Percentiles rank a stretch among this genome's conserved stretches.
Conservation (phyloP, 2,797 vertebrate genomes). For the Discoglossus pictus region DNA sequence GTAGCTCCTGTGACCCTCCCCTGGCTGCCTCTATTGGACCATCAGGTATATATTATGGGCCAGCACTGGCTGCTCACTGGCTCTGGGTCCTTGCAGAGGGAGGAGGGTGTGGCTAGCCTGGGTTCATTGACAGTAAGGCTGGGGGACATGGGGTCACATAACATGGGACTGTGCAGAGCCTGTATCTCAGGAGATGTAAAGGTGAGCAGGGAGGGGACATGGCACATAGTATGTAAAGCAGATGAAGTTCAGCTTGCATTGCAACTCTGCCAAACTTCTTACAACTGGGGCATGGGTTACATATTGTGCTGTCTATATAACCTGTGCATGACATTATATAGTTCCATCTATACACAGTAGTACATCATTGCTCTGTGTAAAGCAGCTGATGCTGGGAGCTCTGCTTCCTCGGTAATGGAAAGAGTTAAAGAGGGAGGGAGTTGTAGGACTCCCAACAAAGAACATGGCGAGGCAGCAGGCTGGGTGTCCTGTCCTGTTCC, state of each 20-base stretch:
- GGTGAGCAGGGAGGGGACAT: constrained; percentile 17
- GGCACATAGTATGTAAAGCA: too few species aligned
- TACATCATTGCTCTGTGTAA: too few species aligned
- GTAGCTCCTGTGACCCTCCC: too few species aligned
- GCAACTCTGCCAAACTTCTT: too few species aligned
- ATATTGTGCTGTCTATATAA: too few species aligned
- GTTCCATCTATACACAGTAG: too few species aligned
- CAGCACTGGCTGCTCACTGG: constrained; percentile 20
- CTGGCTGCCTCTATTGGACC: background rate
- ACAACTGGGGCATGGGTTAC: too few species aligned
- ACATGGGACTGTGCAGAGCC: constrained; percentile 19
- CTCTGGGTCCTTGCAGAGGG: background rate
- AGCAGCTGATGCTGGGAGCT: too few species aligned
- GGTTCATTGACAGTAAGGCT: constrained; percentile 44
- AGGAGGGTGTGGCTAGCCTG: constrained; percentile 16
- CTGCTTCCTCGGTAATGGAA: background rate
- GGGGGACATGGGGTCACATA: constrained; percentile 36
- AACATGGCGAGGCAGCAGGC: constrained; percentile 64
- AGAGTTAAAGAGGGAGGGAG: constrained; percentile 33
- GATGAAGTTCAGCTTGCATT: too few species aligned
- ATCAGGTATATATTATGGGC: background rate
- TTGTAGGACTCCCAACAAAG: constrained; percentile 62
- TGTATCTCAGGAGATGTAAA: background rate
- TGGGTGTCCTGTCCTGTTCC: constrained; percentile 37
- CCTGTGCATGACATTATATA: too few species aligned